Percentiles rank a stretch among this genome's conserved stretches.
These are phyloP conservation scores for Tragopan temminckii DNA, from an alignment of 2,797 vertebrate species.

Conservation along the genomic window DNA sequence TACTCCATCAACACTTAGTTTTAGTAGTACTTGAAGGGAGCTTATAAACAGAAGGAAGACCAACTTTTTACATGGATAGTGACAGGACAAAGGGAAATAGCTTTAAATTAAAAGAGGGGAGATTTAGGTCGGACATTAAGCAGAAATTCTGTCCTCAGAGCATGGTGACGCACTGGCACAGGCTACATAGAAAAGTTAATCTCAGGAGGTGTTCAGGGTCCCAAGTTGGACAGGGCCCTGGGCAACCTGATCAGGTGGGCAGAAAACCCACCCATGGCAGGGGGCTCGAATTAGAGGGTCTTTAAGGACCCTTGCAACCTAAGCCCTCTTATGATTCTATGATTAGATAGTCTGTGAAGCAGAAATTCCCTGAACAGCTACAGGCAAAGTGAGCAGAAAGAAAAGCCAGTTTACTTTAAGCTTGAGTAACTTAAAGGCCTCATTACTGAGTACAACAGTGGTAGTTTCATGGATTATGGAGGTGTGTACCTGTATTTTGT, in stretches of 20 bases:
- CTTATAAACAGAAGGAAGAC: no score
- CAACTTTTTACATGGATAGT: no score
- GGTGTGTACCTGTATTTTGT: fast-evolving
- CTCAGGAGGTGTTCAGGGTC: no score
- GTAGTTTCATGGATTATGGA: fast-evolving
- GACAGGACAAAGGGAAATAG: background rate
- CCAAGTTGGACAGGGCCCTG: background rate
- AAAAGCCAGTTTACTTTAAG: background rate
- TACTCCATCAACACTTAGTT: background rate
- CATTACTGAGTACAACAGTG: background rate
- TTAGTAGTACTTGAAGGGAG: no score
- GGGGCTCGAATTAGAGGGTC: background rate
- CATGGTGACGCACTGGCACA: no score
- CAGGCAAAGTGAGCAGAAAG: background rate
- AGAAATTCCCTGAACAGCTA: background rate
- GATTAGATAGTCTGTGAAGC: background rate
- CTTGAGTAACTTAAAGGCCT: background rate
- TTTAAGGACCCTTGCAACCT: background rate
- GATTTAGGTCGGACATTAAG: background rate
- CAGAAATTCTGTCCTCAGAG: background rate
- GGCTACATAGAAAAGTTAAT: background rate
- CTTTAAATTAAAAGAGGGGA: background rate
- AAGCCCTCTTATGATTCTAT: background rate
- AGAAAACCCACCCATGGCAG: background rate
- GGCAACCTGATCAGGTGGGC: background rate